A percentile compares a stretch with the other conserved stretches of the same genome.
phyloP scores from a whole-genome alignment of 2,888 invertebrate species.

The Mayetiola destructor region DNA sequence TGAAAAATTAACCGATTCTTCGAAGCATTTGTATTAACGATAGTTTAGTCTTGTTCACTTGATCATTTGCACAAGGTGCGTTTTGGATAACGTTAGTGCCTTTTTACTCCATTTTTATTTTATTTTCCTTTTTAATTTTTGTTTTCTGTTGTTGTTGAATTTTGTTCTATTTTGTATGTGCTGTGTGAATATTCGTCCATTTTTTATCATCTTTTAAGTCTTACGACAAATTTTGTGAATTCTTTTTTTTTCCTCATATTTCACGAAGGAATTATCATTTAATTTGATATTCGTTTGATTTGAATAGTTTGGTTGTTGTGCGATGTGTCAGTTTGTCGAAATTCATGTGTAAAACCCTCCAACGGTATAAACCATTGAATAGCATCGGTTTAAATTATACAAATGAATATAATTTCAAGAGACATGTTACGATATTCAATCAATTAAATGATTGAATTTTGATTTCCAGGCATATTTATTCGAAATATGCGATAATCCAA shows the following conservation, averaged over 20 bases:
- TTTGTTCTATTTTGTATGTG: slow-evolving; percentile 1
- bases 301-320: neutral
- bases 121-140: neutral
- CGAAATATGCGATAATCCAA: too few species aligned
- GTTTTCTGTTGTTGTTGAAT: neutral
- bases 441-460: too few species aligned
- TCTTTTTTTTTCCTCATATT: neutral
- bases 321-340: neutral
- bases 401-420: too few species aligned
- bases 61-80: slow-evolving; percentile 7
- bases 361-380: too few species aligned
- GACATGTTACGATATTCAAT: too few species aligned
- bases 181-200: neutral
- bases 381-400: too few species aligned
- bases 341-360: too few species aligned
- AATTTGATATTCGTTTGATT: neutral
- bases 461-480: too few species aligned
- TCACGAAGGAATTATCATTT: neutral
- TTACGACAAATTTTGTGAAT: too few species aligned
- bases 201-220: too few species aligned
- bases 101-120: neutral
- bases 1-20: slow-evolving; percentile 5
- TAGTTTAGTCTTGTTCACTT: slow-evolving; percentile 4
- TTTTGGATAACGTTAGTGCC: neutral
- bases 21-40: neutral